phyloP scores from a whole-genome alignment of 2,888 invertebrate species.

The Euplexia lucipara region DNA sequence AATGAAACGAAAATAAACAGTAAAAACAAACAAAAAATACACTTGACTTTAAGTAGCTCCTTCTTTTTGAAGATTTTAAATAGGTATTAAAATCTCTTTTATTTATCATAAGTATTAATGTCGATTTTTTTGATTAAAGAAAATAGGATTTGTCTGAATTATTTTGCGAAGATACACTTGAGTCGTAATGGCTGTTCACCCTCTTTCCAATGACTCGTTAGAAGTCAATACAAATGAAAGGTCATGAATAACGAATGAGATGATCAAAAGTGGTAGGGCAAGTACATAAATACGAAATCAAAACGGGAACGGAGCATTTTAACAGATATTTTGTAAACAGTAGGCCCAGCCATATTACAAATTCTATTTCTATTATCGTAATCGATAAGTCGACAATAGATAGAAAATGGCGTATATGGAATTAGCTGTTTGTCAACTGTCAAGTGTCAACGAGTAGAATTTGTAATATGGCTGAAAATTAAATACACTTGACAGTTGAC shows the following conservation, averaged over 20 bases:
- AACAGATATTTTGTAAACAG: conserved; percentile 10
- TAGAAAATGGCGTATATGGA: no score
- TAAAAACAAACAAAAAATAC: conserved; percentile 21
- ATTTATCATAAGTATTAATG: conserved; percentile 33
- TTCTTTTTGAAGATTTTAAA: conserved; percentile 34
- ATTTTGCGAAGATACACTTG: conserved; percentile 48
- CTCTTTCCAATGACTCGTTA: conserved; percentile 61
- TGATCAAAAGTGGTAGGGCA: conserved; percentile 76
- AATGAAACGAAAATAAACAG: background rate
- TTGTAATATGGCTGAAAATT: no score
- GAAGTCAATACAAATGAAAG: conserved; percentile 76
- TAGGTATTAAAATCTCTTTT: conserved; percentile 51
- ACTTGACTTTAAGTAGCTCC: conserved; percentile 30
- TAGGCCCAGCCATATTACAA: no score
- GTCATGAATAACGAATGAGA: conserved; percentile 82
- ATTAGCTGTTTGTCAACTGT: no score
- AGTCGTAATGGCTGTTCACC: conserved; percentile 56
- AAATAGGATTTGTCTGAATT: conserved; percentile 49
- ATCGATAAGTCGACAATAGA: no score
- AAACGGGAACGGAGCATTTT: conserved; percentile 11
- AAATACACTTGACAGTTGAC: no score
- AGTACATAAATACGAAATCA: conserved; percentile 55
- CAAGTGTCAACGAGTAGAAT: no score
- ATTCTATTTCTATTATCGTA: no score
- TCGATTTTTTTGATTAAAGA: conserved; percentile 59